Base-by-base conservation (phyloP, 1,140 invertebrate genomes). In the Adoxophyes honmai region DNA sequence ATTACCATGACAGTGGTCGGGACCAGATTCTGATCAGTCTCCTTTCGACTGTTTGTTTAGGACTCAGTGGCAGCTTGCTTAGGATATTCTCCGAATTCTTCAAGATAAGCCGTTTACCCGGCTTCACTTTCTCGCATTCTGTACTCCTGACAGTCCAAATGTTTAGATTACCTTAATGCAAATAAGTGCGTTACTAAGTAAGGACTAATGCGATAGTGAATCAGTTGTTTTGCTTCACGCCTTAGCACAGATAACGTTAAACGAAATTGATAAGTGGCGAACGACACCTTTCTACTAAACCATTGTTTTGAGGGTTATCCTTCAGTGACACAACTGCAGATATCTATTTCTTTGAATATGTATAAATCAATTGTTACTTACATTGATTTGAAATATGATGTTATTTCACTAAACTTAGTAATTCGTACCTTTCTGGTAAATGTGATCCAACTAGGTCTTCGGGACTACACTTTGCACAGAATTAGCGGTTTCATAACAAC, bases 1-100 rank as follows among this genome's bases (percentile, higher is more conserved):
- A 33, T 48, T 48, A 48, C 28, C 42, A 48, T 18, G 21, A 33
- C 18, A 48, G 42, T 48, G 42, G 42, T 48, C 16, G 42, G 21
- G 6, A 7, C 28, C 42, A 48, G 21, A 48, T 48, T 28, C 21
- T 16, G 42, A 48, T 48, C 42, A 48, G 42, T 21, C 16, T 9
- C 42, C 28, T 11, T n/a, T 21, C 28, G 42, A n/a, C 5, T 48
- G 42, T 48, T 48, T 48, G n/a, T 33, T 48, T 48, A 48, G 42
- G 42, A 48, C 39, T 18, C 18, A n/a, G 21, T 28, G 21, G 39
- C 39, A 16, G 42, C 42, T 48, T 48, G 42, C 42, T 21, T 13
- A 48, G 42, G 42, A 48, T 21, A 3, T 48, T 48, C 42, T 5
- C 11, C 2, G 42, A 48, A 48, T 4, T 28, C 16, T 48, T 18